A percentile compares a stretch with the other conserved stretches of the same genome.
phyloP scores from a whole-genome alignment of 2,113 vertebrate species.

The Nycticorax nycticorax region DNA sequence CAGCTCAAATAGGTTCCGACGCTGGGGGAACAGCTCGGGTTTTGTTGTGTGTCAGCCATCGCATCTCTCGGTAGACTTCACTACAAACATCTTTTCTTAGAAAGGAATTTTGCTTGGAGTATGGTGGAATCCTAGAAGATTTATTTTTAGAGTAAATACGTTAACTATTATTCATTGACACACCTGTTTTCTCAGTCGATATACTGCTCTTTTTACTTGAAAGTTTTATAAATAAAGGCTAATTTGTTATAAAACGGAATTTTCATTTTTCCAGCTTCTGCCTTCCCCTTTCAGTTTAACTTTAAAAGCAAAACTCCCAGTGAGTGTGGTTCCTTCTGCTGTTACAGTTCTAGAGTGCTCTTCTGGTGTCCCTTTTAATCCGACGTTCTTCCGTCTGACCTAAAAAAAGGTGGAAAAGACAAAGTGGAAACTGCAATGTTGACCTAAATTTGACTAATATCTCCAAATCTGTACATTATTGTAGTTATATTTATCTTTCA shows the following conservation, averaged over 20 bases:
- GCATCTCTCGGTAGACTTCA: not conserved
- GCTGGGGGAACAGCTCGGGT: not conserved
- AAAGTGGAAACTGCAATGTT: conserved; percentile 4
- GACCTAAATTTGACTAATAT: conserved; percentile 71
- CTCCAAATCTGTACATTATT: conserved; percentile 73
- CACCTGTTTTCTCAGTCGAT: not conserved
- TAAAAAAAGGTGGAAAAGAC: conserved; percentile 10
- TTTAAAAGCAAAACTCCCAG: not conserved
- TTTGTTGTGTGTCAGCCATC: not conserved
- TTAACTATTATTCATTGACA: not conserved
- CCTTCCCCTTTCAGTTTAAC: not conserved
- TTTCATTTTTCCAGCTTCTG: conserved; percentile 34
- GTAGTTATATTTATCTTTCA: conserved; percentile 76
- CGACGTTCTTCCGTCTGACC: not conserved
- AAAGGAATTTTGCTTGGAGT: not conserved
- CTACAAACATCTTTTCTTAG: not conserved
- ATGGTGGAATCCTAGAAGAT: not conserved
- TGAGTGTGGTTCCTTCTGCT: not conserved
- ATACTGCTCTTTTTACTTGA: conserved; percentile 50
- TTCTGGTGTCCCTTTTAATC: not conserved
- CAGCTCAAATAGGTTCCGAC: not conserved
- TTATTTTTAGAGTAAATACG: conserved; percentile 3
- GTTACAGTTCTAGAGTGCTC: not conserved
- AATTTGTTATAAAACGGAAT: conserved; percentile 21
- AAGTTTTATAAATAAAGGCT: conserved; percentile 55